A percentile compares a stretch with the other conserved stretches of the same genome.
Conservation (phyloP, 2,797 vertebrate genomes). For the Anabacerthia variegaticeps region DNA sequence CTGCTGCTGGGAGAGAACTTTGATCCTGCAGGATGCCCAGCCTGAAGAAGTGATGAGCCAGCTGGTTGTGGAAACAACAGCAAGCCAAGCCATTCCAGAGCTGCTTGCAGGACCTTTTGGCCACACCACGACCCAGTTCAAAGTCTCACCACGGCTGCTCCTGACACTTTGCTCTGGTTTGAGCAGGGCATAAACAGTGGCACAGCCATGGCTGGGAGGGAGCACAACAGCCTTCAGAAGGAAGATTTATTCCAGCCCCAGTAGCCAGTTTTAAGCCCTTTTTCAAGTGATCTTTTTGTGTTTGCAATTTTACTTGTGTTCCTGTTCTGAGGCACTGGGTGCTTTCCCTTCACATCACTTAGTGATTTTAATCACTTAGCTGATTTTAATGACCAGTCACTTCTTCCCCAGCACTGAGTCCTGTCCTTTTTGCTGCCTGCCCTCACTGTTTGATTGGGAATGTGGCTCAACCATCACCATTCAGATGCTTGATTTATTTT, state of each 20-base stretch:
- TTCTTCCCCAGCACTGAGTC: background rate
- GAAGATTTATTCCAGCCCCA: background rate
- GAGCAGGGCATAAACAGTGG: background rate
- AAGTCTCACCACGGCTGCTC: background rate
- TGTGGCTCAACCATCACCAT: background rate
- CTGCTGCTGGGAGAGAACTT: background rate
- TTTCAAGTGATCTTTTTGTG: background rate
- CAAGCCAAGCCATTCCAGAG: background rate
- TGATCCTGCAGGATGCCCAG: background rate
- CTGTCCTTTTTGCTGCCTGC: background rate
- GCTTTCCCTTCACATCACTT: background rate
- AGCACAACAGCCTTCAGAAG: background rate
- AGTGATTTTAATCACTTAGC: too few species aligned
- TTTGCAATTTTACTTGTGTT: background rate
- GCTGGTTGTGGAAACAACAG: background rate
- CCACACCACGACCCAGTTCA: background rate
- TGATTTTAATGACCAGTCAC: background rate
- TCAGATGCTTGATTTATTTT: background rate
- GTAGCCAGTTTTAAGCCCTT: background rate
- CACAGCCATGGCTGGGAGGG: background rate
- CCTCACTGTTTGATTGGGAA: background rate
- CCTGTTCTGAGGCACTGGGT: background rate
- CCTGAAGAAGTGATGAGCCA: background rate
- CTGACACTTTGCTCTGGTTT: background rate
- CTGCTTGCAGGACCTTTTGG: background rate